Base-by-base conservation (phyloP, 2,113 vertebrate species). In the Ammodytes marinus region DNA sequence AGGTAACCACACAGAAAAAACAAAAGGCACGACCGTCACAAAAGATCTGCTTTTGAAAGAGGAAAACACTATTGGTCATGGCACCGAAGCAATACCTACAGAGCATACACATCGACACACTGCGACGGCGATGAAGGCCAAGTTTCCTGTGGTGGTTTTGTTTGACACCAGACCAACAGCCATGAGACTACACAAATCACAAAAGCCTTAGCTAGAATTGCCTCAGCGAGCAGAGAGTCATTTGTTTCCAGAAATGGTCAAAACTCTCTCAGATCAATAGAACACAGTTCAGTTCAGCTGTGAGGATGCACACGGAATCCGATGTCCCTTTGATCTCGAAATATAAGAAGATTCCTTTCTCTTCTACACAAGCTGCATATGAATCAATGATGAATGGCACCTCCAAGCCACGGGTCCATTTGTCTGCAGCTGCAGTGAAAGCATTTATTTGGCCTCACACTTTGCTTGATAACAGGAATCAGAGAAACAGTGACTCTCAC, bases 371-470 rank as follows among this genome's bases (percentile, higher is more conserved):
- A 78, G 59, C 84, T 69, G 49, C 61, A 72, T 81, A 73, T 69
- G 70, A 90, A 75, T 84, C 68, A 49, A 43, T 80, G 82, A 89
- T 86, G 80, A 91, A 91, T 73, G 60, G 72, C 77, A 85, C 64
- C 64, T 80, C 82, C 8, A 60, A 72, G 72, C 77, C 85, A 72
- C 52, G 65, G 60, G 80, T 74, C 72, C 79, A 80, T 86, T 82
- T 79, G 66, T 88, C 84, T 58, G 19, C 83, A 85, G 59, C 61
- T 43, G 76, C 60, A 79, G 40, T 42, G 74, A 88, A 85, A 70
- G 80, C 79, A 35, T 80, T 68, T 72, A 58, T 80, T 85, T 84
- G 72, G 76, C 64, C 88, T 89, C 86, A 89, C 65, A 80, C 76
- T 79, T 64, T 69, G 60, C 81, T 42, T 85, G 81, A 82, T 83